These are phyloP conservation scores for Eulemur rufifrons DNA, from an alignment of 2,113 vertebrate species.

Conservation along the genomic window DNA sequence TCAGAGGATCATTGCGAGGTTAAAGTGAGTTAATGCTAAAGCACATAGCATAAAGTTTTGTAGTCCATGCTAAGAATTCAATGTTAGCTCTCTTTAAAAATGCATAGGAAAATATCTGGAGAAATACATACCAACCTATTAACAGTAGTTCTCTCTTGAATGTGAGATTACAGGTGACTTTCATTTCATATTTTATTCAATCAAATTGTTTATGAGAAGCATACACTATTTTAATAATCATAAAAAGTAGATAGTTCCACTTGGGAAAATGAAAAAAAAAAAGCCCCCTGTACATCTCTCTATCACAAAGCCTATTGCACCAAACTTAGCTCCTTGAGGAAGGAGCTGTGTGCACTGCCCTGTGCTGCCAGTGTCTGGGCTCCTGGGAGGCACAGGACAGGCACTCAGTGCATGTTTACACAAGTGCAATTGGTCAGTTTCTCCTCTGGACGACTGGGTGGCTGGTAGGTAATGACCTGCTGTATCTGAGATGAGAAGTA, in stretches of 20 bases:
- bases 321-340: background rate
- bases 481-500: background rate
- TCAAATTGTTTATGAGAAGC: background rate
- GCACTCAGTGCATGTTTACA: background rate
- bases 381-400: background rate
- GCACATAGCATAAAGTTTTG: background rate
- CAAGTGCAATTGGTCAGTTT: background rate
- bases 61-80: background rate
- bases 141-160: background rate
- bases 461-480: background rate
- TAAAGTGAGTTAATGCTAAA: conserved; percentile 5
- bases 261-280: background rate
- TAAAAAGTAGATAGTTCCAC: background rate
- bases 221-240: background rate
- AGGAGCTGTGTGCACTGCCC: background rate
- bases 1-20: background rate
- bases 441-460: background rate
- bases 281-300: background rate
- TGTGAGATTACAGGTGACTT: conserved; percentile 10
- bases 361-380: background rate
- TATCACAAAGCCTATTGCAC: background rate
- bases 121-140: background rate
- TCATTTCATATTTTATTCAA: background rate
- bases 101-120: background rate
- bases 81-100: background rate